Evolutionary conservation across 2,113 vertebrate genomes (phyloP).

Genomic region (Numida meleagris): DNA sequence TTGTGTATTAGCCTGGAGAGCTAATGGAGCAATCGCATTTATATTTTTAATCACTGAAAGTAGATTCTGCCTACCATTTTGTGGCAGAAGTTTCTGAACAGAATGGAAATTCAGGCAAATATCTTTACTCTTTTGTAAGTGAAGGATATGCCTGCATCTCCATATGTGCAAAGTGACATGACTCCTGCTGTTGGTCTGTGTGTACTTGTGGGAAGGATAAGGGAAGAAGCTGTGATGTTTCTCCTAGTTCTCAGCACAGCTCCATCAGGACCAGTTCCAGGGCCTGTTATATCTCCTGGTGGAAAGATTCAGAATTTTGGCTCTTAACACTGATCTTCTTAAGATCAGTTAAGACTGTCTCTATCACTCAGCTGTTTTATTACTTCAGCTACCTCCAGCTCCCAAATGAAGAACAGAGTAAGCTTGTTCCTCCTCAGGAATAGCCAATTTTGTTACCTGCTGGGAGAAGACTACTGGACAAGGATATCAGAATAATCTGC

Average conservation of each 20-base stretch:
- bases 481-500: no score
- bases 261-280: neutral
- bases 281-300: no score
- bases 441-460: no score
- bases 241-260: neutral
- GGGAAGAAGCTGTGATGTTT: neutral
- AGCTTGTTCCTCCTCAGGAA: no score
- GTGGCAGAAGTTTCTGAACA: neutral
- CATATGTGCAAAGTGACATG: neutral
- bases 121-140: neutral
- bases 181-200: neutral
- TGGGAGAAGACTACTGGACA: no score
- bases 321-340: no score
- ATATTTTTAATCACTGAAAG: neutral
- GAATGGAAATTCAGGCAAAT: neutral
- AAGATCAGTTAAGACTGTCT: no score
- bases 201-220: neutral
- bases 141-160: neutral
- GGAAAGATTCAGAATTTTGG: no score
- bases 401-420: no score
- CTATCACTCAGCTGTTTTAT: no score
- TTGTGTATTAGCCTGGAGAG: neutral
- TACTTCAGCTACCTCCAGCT: no score
- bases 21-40: neutral
- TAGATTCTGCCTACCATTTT: neutral